phyloP scores from a whole-genome alignment of 92 coral and sea anemone genomes.

The Blastomussa wellsi region DNA sequence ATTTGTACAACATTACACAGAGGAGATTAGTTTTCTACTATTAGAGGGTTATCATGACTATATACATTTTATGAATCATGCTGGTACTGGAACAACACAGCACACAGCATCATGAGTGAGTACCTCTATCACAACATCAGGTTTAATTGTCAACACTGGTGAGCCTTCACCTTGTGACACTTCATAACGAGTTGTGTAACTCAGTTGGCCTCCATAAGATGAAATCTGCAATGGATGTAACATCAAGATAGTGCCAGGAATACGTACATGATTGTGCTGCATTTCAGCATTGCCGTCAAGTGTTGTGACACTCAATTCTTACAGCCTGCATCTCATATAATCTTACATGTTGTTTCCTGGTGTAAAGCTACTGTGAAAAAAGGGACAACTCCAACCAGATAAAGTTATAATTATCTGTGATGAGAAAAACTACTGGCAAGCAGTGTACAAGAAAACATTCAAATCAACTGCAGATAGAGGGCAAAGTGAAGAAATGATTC shows the following conservation, averaged over 20 bases:
- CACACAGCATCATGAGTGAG: background rate
- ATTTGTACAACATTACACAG: no score
- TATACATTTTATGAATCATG: no score
- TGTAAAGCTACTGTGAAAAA: background rate
- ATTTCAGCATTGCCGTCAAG: no score
- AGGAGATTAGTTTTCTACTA: background rate
- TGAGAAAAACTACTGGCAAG: background rate
- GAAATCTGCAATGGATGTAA: conserved; percentile 46
- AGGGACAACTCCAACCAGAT: background rate
- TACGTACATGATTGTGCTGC: no score
- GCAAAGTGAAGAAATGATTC: background rate
- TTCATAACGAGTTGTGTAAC: conserved; percentile 50
- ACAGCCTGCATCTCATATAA: background rate
- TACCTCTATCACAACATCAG: conserved; percentile 77
- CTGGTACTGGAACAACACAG: no score
- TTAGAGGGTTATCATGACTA: no score
- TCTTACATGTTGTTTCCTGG: background rate
- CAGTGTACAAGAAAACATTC: background rate
- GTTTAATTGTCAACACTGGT: conserved; percentile 67
- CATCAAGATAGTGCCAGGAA: background rate
- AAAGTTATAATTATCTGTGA: background rate
- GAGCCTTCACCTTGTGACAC: conserved; percentile 65
- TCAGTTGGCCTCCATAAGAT: conserved; percentile 76
- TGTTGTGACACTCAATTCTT: background rate
- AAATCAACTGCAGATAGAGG: background rate